These are phyloP conservation scores for Metopia argyrocephala DNA, from an alignment of 2,888 invertebrate genomes.

Conservation along the genomic window DNA sequence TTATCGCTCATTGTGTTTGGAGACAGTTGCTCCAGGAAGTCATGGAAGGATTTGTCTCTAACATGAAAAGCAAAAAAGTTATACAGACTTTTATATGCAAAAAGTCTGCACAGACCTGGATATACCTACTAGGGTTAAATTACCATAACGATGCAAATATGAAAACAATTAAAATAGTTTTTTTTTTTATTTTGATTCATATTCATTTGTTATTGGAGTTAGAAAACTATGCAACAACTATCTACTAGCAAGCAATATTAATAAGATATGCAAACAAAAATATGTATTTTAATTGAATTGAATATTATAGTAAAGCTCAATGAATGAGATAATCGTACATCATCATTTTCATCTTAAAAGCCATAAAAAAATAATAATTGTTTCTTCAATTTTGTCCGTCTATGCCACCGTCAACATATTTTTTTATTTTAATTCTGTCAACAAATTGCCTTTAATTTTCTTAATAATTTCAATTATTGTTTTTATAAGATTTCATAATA, in stretches of 20 bases:
- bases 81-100: too few species aligned
- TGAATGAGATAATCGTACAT: not conserved
- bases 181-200: too few species aligned
- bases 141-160: not conserved
- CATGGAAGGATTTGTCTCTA: too few species aligned
- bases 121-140: too few species aligned
- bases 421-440: conserved; percentile 5
- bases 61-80: too few species aligned
- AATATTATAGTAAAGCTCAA: too few species aligned
- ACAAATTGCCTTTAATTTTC: conserved; percentile 38
- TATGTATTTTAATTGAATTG: too few species aligned
- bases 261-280: not conserved
- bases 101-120: too few species aligned
- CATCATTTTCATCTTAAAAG: not conserved
- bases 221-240: not conserved
- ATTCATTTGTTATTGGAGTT: too few species aligned
- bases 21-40: too few species aligned
- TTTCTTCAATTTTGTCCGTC: not conserved
- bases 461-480: conserved; percentile 44
- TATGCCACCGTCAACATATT: not conserved
- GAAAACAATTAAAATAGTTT: not conserved
- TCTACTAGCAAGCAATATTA: not conserved
- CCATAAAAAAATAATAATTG: too few species aligned
- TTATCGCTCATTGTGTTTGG: too few species aligned
- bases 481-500: not conserved